Conservation (phyloP, 2,797 vertebrate species). For the Buceros bicornis region DNA sequence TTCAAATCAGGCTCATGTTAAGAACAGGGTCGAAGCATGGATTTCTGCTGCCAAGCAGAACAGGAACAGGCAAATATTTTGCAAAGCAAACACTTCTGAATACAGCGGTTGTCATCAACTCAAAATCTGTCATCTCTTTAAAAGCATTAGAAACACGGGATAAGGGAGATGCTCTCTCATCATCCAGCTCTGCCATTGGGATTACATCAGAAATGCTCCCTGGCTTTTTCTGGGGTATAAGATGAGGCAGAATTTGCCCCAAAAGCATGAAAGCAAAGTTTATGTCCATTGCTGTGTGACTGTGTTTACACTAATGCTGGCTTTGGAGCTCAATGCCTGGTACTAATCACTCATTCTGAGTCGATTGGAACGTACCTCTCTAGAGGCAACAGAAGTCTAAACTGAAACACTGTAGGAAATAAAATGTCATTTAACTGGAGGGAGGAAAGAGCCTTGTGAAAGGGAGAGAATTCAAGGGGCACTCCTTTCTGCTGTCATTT, state of each 20-base stretch:
- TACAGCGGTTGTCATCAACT: neutral
- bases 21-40: neutral
- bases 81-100: neutral
- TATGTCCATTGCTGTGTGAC: neutral
- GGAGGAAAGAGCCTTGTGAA: conserved; percentile 43
- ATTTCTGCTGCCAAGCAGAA: neutral
- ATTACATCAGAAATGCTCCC: neutral
- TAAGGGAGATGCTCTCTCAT: neutral
- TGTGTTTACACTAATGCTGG: neutral
- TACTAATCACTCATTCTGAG: conserved; percentile 54
- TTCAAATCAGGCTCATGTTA: neutral
- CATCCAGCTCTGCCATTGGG: neutral
- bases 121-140: conserved; percentile 41
- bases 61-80: neutral
- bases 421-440: conserved; percentile 57
- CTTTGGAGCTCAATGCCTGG: conserved; percentile 8
- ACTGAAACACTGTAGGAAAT: conserved; percentile 60
- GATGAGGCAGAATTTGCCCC: neutral
- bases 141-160: conserved; percentile 60
- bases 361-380: conserved; percentile 30
- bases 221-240: neutral
- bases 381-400: conserved; percentile 33
- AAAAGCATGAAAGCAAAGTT: conserved; percentile 24
- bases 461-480: conserved; percentile 43
- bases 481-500: conserved; percentile 70